phyloP scores from a whole-genome alignment of 1,140 invertebrate genomes.

The Meloidogyne floridensis region DNA sequence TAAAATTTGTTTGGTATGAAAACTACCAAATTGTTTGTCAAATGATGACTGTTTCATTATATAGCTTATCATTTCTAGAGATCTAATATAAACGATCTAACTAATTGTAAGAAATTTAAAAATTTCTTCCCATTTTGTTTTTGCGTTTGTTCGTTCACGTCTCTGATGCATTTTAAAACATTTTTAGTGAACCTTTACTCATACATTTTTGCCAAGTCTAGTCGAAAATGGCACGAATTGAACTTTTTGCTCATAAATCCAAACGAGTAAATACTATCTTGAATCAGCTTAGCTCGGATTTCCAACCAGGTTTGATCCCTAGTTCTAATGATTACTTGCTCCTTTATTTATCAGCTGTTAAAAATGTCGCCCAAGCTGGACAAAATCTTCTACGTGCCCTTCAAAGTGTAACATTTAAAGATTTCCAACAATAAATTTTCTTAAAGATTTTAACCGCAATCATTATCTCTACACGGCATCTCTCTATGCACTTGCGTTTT shows the following conservation, averaged over 20 bases:
- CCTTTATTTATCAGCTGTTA: conserved; percentile 7
- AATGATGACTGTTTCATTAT: too few species aligned
- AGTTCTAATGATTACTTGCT: background rate
- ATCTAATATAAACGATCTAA: too few species aligned
- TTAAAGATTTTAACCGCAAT: conserved; percentile 16
- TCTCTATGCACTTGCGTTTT: conserved; percentile 22
- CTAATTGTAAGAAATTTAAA: too few species aligned
- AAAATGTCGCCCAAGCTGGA: conserved; percentile 22
- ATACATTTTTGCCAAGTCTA: too few species aligned
- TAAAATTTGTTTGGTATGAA: too few species aligned
- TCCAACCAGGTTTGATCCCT: conserved; percentile 18
- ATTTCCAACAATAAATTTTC: background rate
- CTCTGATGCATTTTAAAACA: too few species aligned
- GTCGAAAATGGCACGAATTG: background rate
- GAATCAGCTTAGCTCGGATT: conserved; percentile 13
- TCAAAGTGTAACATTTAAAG: background rate
- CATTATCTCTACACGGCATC: conserved; percentile 19
- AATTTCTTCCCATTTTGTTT: too few species aligned
- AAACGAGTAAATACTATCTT: background rate
- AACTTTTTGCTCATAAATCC: background rate
- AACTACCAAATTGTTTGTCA: too few species aligned
- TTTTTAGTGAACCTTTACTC: too few species aligned
- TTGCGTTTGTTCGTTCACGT: too few species aligned
- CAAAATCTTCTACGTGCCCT: conserved; percentile 24
- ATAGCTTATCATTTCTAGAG: too few species aligned